phyloP scores from a whole-genome alignment of 23 tunicate species.

The Diplosoma virens region DNA sequence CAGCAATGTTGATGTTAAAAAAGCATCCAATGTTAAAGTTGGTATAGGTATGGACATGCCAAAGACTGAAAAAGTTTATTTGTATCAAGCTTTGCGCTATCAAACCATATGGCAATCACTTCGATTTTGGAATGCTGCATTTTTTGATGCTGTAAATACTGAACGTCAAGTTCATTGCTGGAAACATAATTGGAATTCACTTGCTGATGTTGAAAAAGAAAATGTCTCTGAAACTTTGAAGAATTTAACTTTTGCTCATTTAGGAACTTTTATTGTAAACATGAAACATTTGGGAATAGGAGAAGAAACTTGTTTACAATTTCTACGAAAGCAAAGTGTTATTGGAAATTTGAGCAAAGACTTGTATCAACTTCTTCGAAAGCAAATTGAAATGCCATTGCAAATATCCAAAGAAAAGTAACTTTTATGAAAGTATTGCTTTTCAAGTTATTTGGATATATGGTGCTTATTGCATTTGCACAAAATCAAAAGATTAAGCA shows the following conservation, averaged over 20 bases:
- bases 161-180: slow-evolving; percentile 52
- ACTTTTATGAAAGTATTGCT: no score
- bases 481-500: no score
- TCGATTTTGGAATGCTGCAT: slow-evolving; percentile 95
- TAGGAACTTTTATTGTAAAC: slow-evolving; percentile 75
- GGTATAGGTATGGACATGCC: not conserved
- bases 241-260: slow-evolving; percentile 83
- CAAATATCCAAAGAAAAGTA: not conserved
- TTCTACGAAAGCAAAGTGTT: slow-evolving; percentile 73
- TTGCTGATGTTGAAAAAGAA: slow-evolving; percentile 58
- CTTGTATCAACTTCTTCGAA: slow-evolving; percentile 34
- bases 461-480: no score
- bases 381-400: slow-evolving; percentile 32
- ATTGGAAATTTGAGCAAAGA: slow-evolving; percentile 61
- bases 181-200: slow-evolving; percentile 46
- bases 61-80: slow-evolving; percentile 23
- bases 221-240: slow-evolving; percentile 40
- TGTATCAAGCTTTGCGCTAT: slow-evolving; percentile 53
- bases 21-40: not conserved
- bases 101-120: slow-evolving; percentile 84
- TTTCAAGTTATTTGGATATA: not conserved
- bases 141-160: slow-evolving; percentile 67
- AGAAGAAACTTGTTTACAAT: slow-evolving; percentile 65
- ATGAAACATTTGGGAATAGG: slow-evolving; percentile 87
- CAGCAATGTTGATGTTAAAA: not conserved